Evolutionary conservation across 2,797 vertebrate genomes (phyloP), one percentile per base, ranked within the genome.

Genomic region (Mormyrops attenuatus): DNA sequence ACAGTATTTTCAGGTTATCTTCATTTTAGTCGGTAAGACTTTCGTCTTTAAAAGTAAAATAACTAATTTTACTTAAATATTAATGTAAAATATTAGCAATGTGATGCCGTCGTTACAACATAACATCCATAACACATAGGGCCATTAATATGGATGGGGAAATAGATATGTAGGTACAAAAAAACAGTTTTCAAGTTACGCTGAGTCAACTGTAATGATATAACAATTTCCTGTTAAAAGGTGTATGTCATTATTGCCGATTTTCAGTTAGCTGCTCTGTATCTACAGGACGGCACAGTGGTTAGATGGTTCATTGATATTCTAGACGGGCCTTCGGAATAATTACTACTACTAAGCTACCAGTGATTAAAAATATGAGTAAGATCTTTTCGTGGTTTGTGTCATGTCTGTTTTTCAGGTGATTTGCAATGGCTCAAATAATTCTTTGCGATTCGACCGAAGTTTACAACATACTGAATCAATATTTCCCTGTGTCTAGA

Each of bases 381-480:
- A 38, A 34, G 17, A 7, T 50, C 13, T 85, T 57, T 53, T 53
- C 15, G 17, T n/a, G 30, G 11, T 53, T 87, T 57, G 17, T 9
- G 53, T 60, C 26, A 34, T 87, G 8, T 87, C 15, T 50, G n/a
- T 69, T 38, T 38, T 85, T 86, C 30, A 89, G 89, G 44, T 89
- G 17, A 34, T 53, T 47, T 88, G 60, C 1, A 60, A 97, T 97
- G 97, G 94, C 95, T 66, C 91, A 91, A 3, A 57, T 96, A 11
- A 6, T 88, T 20, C 91, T 97, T 44, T 97, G 95, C 93, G 96
- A 97, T 26, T 94, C 96, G 0, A 92, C 57, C 1, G 93, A 95
- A 6, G 95, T 98, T 73, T 98, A 96, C 93, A 98, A 98, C 90
- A 94, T 97, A 85, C 93, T 98, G 86, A 97, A 97, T 91, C 97